Evolutionary conservation across 2,113 vertebrate genomes (phyloP).

Genomic region (Addax nasomaculatus): DNA sequence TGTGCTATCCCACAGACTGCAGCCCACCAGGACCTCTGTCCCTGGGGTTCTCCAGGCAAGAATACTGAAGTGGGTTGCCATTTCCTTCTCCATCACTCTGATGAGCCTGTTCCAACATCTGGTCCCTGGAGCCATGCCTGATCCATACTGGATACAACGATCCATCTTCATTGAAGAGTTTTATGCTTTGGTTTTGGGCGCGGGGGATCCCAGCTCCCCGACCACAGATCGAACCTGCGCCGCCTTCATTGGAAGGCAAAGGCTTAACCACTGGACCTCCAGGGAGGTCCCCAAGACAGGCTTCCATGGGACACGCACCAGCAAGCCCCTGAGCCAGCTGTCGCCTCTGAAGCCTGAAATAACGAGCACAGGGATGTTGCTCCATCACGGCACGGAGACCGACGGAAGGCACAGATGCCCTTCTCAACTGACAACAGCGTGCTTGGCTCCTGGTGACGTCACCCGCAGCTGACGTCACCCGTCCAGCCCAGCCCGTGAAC

Average conservation of each 20-base stretch:
- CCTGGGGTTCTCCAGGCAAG: neutral
- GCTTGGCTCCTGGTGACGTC: accelerated
- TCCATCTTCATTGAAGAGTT: neutral
- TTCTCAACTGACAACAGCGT: accelerated
- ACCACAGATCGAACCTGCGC: neutral
- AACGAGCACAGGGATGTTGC: accelerated
- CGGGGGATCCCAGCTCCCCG: neutral
- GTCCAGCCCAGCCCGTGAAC: neutral
- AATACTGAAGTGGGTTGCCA: neutral
- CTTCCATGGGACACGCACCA: neutral
- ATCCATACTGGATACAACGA: neutral
- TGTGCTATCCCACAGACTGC: neutral
- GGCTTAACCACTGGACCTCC: neutral
- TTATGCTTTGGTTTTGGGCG: neutral
- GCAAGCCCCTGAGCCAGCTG: neutral
- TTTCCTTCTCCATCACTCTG: neutral
- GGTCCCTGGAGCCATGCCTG: neutral
- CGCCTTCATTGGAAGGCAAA: neutral
- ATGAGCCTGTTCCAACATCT: neutral
- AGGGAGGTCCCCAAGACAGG: neutral
- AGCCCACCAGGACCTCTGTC: neutral
- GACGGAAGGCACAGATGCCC: accelerated
- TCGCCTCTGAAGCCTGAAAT: neutral
- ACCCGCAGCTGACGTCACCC: neutral
- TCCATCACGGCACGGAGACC: accelerated